phyloP scores from a whole-genome alignment of 2,797 vertebrate species.

The Salarias fasciatus region DNA sequence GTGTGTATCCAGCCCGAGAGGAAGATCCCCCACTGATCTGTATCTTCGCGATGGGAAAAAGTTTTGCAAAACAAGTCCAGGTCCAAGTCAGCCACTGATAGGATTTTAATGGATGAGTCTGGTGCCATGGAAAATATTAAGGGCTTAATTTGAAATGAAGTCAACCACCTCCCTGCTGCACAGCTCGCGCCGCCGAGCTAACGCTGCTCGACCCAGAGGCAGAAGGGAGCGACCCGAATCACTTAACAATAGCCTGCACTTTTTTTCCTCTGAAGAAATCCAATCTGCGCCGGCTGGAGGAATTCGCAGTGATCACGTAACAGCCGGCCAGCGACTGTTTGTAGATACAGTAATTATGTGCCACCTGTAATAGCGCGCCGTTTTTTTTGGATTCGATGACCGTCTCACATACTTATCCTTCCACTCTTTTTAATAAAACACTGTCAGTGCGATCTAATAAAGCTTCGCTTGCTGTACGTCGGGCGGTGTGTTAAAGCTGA shows the following conservation, averaged over 20 bases:
- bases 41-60: slow-evolving; percentile 64
- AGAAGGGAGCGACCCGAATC: slow-evolving; percentile 60
- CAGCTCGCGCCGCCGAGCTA: too few species aligned
- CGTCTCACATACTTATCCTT: slow-evolving; percentile 76
- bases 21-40: slow-evolving; percentile 64
- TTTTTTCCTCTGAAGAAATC: slow-evolving; percentile 66
- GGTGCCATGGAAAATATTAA: slow-evolving; percentile 81
- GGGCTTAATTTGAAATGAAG: slow-evolving; percentile 76
- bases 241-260: slow-evolving; percentile 65
- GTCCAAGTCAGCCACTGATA: slow-evolving; percentile 68
- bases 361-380: slow-evolving; percentile 79
- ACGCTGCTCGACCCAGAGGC: slow-evolving; percentile 60
- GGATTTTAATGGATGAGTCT: slow-evolving; percentile 76
- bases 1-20: slow-evolving; percentile 57
- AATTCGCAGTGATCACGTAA: slow-evolving; percentile 71
- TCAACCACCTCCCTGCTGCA: slow-evolving; percentile 67
- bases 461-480: slow-evolving; percentile 60
- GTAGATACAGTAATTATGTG: slow-evolving; percentile 77
- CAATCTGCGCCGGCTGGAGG: slow-evolving; percentile 57
- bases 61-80: slow-evolving; percentile 58
- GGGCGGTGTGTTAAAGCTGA: slow-evolving; percentile 30
- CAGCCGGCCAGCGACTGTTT: slow-evolving; percentile 71
- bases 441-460: slow-evolving; percentile 79
- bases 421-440: slow-evolving; percentile 82
- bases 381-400: slow-evolving; percentile 66